Evolutionary conservation across 1,140 invertebrate species (phyloP).

Genomic region (Temnothorax nylanderi): DNA sequence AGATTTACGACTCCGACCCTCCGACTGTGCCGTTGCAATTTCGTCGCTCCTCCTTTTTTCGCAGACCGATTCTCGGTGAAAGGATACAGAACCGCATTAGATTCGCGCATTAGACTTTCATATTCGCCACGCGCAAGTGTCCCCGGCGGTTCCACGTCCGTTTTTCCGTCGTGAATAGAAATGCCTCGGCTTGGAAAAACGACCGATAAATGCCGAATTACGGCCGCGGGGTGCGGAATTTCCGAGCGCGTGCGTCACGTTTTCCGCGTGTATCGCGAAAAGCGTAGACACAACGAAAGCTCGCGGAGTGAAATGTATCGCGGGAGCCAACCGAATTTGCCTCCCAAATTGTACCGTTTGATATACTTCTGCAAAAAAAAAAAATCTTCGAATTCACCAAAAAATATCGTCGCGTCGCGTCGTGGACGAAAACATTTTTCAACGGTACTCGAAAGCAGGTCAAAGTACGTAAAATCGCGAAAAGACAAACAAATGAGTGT

Average conservation of each 20-base stretch:
- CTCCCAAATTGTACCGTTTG: not conserved
- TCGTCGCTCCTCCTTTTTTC: not conserved
- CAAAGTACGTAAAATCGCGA: not conserved
- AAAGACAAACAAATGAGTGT: not conserved
- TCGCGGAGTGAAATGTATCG: not conserved
- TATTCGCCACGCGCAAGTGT: conserved; percentile 55
- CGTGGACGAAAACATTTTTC: not conserved
- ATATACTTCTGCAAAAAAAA: not conserved
- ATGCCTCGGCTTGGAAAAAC: not conserved
- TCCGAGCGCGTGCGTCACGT: not conserved
- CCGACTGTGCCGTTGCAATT: conserved; percentile 3
- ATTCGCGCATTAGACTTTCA: conserved; percentile 67
- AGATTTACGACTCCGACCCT: conserved; percentile 55
- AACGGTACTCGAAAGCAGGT: not conserved
- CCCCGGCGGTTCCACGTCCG: not conserved
- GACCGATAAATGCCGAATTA: conserved; percentile 60
- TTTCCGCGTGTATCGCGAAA: not conserved
- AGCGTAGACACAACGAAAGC: not conserved
- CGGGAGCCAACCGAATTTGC: not conserved
- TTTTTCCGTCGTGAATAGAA: conserved; percentile 29
- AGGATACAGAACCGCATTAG: conserved; percentile 17
- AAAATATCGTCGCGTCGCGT: not conserved
- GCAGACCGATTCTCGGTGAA: not conserved
- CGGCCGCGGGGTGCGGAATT: not conserved
- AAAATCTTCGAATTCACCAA: not conserved